Conservation (phyloP, 2,888 invertebrate species). For the Cylloceria caligata region DNA sequence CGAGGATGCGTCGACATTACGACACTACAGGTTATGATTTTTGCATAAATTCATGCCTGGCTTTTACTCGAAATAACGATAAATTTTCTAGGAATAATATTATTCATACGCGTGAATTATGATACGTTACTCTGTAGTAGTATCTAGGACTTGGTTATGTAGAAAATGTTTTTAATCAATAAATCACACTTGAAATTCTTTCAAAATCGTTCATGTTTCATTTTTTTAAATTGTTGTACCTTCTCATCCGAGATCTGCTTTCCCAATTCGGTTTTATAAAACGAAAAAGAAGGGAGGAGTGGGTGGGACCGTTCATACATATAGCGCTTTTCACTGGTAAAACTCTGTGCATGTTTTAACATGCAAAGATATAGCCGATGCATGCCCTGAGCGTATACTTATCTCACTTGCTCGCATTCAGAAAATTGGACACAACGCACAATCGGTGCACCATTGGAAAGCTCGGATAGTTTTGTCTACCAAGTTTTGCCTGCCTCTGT, state of each 20-base stretch:
- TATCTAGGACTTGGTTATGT: slow-evolving; percentile 59
- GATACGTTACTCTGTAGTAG: slow-evolving; percentile 58
- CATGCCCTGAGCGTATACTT: too few relatives aligned
- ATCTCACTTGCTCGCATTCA: too few relatives aligned
- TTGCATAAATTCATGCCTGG: slow-evolving; percentile 62
- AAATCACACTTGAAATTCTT: slow-evolving; percentile 49
- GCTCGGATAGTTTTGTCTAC: slow-evolving; percentile 9
- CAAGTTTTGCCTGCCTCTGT: slow-evolving; percentile 33
- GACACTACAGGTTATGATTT: slow-evolving; percentile 61
- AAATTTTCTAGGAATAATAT: slow-evolving; percentile 21
- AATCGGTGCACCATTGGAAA: too few relatives aligned
- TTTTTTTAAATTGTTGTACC: slow-evolving; percentile 52
- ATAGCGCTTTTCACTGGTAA: too few relatives aligned
- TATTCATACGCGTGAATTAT: slow-evolving; percentile 28
- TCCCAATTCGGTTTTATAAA: slow-evolving; percentile 30
- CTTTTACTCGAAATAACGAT: slow-evolving; percentile 50
- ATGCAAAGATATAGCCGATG: too few relatives aligned
- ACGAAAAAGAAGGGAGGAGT: neutral
- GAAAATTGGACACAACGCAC: too few relatives aligned
- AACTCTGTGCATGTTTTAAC: too few relatives aligned
- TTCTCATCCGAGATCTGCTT: slow-evolving; percentile 38
- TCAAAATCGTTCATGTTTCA: slow-evolving; percentile 45
- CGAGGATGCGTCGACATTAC: slow-evolving; percentile 50
- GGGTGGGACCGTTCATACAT: slow-evolving; percentile 23
- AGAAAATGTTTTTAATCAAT: slow-evolving; percentile 60